Conservation (phyloP, 2,888 invertebrate genomes). For the Agelastica alni region DNA sequence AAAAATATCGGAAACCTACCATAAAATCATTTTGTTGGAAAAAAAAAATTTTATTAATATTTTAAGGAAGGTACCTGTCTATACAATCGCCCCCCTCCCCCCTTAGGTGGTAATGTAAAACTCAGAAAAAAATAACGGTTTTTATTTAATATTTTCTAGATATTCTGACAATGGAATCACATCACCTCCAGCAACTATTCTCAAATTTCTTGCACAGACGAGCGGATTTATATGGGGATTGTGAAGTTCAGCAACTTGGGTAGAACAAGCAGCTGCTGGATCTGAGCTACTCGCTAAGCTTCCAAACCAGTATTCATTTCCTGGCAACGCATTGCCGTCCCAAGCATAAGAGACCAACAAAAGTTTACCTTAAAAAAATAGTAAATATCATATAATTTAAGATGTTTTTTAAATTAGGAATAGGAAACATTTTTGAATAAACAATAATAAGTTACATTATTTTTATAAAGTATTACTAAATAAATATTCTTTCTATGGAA, state of each 20-base stretch:
- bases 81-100: too few relatives aligned
- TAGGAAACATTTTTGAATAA: too few relatives aligned
- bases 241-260: constrained; percentile 65
- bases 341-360: constrained; percentile 72
- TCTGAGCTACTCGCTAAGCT: constrained; percentile 63
- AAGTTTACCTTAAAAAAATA: constrained; percentile 49
- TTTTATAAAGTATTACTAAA: too few relatives aligned
- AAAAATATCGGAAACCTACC: too few relatives aligned
- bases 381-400: not conserved
- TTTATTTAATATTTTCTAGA: constrained; percentile 16
- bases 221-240: constrained; percentile 63
- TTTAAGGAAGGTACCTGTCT: too few relatives aligned
- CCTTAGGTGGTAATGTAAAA: too few relatives aligned
- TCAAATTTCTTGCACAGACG: constrained; percentile 59
- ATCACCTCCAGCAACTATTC: constrained; percentile 20
- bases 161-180: constrained; percentile 22
- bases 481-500: too few relatives aligned
- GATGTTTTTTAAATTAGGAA: too few relatives aligned
- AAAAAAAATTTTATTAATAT: too few relatives aligned
- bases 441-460: too few relatives aligned
- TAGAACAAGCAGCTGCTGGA: constrained; percentile 66
- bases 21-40: too few relatives aligned
- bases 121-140: too few relatives aligned
- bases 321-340: constrained; percentile 74
- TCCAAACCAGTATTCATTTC: constrained; percentile 73